These are phyloP conservation scores for Nemopilema nomurai DNA, from an alignment of 30 jellyfish, hydroid and myxozoan species.

Conservation along the genomic window DNA sequence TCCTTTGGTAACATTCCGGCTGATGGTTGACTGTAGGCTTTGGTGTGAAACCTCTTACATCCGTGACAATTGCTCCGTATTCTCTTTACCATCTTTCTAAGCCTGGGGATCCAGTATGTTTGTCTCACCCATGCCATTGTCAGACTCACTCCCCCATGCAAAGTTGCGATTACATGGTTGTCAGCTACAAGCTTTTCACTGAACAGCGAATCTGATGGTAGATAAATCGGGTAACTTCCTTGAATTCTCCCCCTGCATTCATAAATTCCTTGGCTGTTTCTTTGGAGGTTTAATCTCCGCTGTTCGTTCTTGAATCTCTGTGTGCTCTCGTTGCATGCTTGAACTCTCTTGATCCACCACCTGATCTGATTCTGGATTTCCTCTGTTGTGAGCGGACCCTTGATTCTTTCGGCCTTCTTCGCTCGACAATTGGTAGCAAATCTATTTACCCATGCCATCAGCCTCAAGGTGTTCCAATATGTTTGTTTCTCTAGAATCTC, in stretches of 20 bases:
- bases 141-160: conserved; percentile 65
- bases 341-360: conserved; percentile 40
- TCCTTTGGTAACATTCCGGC: conserved; percentile 42
- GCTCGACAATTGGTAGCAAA: conserved; percentile 46
- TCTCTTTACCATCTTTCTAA: conserved; percentile 39
- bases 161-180: conserved; percentile 22
- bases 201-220: conserved; percentile 35
- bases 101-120: conserved; percentile 49
- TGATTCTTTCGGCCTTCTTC: conserved; percentile 13
- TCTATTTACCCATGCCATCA: conserved; percentile 46
- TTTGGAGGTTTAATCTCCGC: conserved; percentile 26
- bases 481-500: conserved; percentile 23
- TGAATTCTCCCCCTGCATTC: conserved; percentile 36
- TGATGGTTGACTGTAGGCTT: conserved; percentile 34
- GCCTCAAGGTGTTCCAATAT: conserved; percentile 31
- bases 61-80: conserved; percentile 34
- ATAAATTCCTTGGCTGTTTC: conserved; percentile 17
- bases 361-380: conserved; percentile 22
- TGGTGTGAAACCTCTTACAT: conserved; percentile 57
- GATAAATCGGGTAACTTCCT: conserved; percentile 55
- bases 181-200: conserved; percentile 22
- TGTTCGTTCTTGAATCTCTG: conserved; percentile 35
- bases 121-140: conserved; percentile 47
- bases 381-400: conserved; percentile 66
- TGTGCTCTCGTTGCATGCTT: conserved; percentile 1